A percentile compares a stretch with the other conserved stretches of the same genome.
Evolutionary conservation across 2,888 invertebrate species (phyloP).

Genomic region (Uloborus plumipes): DNA sequence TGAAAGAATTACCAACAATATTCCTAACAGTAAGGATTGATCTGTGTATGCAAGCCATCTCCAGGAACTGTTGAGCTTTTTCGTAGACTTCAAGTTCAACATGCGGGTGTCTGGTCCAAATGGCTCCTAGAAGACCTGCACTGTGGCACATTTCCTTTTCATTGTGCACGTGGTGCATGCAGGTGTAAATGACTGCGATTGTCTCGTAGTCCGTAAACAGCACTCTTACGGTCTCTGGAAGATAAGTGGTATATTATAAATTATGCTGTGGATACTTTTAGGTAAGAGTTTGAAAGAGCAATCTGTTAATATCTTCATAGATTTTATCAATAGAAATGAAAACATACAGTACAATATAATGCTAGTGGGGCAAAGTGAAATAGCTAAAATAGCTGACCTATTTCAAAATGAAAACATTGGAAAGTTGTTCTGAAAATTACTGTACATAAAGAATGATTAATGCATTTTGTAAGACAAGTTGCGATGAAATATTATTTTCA

Average conservation of each 20-base stretch:
- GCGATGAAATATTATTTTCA: too few relatives aligned
- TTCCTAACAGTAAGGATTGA: conserved; percentile 31
- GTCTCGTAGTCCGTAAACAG: conserved; percentile 49
- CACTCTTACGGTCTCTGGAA: conserved; percentile 46
- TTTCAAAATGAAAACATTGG: too few relatives aligned
- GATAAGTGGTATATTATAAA: neutral
- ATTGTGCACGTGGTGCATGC: conserved; percentile 35
- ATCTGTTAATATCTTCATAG: too few relatives aligned
- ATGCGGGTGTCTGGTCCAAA: conserved; percentile 54
- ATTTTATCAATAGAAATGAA: neutral
- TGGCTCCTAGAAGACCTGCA: conserved; percentile 42
- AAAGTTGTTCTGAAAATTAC: too few relatives aligned
- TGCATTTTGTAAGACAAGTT: too few relatives aligned
- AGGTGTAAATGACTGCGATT: conserved; percentile 46
- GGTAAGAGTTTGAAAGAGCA: too few relatives aligned
- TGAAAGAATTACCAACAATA: conserved; percentile 21
- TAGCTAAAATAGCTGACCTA: too few relatives aligned
- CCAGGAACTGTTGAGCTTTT: conserved; percentile 32
- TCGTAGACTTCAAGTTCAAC: conserved; percentile 48
- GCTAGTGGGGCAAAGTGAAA: neutral
- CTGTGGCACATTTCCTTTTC: conserved; percentile 46
- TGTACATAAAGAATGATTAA: too few relatives aligned
- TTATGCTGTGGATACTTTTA: too few relatives aligned
- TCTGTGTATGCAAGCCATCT: conserved; percentile 54
- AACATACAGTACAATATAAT: neutral